phyloP scores from a whole-genome alignment of 2,888 invertebrate species.

The Acanthopleura granulata region DNA sequence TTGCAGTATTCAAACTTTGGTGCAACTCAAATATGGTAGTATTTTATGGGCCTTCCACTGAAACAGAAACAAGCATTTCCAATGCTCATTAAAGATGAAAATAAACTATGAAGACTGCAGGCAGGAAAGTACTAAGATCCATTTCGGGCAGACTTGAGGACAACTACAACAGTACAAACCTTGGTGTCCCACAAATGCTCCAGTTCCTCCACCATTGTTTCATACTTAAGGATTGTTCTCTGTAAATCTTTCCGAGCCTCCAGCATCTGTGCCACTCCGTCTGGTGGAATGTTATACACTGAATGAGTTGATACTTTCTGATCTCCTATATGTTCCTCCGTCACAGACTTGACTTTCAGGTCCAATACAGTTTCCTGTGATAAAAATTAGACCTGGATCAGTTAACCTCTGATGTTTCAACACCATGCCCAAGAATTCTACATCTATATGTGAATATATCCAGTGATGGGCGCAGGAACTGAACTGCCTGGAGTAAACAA shows the following conservation, averaged over 20 bases:
- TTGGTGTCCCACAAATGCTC: slow-evolving; percentile 50
- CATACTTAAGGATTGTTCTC: slow-evolving; percentile 57
- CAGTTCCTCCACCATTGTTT: slow-evolving; percentile 52
- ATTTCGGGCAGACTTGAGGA: too few relatives aligned
- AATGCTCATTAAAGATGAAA: too few relatives aligned
- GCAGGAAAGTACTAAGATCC: too few relatives aligned
- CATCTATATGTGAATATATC: too few relatives aligned
- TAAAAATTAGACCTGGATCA: background rate
- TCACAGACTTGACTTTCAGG: slow-evolving; percentile 39
- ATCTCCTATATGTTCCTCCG: slow-evolving; percentile 8
- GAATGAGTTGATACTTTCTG: slow-evolving; percentile 29
- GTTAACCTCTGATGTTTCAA: background rate
- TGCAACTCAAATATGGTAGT: too few relatives aligned
- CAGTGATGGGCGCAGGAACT: too few relatives aligned
- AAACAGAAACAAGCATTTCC: too few relatives aligned
- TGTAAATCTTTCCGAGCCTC: slow-evolving; percentile 44
- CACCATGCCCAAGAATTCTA: too few relatives aligned
- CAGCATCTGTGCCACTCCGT: slow-evolving; percentile 35
- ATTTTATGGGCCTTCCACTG: too few relatives aligned
- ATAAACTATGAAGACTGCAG: too few relatives aligned
- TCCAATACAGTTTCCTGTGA: slow-evolving; percentile 59
- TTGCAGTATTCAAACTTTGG: too few relatives aligned
- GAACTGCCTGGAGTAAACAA: too few relatives aligned
- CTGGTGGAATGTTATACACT: slow-evolving; percentile 38
- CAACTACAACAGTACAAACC: slow-evolving; percentile 25